Evolutionary conservation across 2,113 vertebrate genomes (phyloP).

Genomic region (Tragelaphus scriptus): DNA sequence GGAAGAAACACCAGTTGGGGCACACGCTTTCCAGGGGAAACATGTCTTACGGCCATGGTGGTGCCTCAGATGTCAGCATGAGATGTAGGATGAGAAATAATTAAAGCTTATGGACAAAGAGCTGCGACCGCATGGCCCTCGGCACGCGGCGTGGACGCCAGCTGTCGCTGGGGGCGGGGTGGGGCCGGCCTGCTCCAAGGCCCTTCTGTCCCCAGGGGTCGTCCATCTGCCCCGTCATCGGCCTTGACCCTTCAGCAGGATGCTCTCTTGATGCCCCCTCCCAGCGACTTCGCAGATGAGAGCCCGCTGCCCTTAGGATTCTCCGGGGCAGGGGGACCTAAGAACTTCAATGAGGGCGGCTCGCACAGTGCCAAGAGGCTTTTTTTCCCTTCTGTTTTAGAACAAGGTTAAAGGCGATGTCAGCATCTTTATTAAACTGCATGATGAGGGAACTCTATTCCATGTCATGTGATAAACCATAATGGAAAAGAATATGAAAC

Average conservation of each 20-base stretch:
- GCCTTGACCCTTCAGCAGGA: background rate
- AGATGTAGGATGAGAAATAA: constrained; percentile 34
- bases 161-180: background rate
- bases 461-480: background rate
- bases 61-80: background rate
- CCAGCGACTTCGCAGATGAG: background rate
- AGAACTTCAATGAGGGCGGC: rapidly evolving
- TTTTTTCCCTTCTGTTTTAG: background rate
- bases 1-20: background rate
- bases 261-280: background rate
- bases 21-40: background rate
- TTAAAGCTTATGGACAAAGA: constrained; percentile 20
- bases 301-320: background rate
- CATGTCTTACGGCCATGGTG: rapidly evolving
- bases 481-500: background rate
- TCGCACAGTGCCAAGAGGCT: background rate
- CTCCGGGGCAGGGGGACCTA: rapidly evolving
- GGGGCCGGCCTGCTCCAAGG: background rate
- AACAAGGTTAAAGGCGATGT: background rate
- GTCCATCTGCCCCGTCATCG: background rate
- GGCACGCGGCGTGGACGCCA: background rate
- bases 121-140: rapidly evolving
- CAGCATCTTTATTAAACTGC: constrained; percentile 23
- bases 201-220: background rate
- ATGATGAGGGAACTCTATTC: rapidly evolving